A percentile compares a stretch with the other conserved stretches of the same genome.
phyloP scores from a whole-genome alignment of 30 jellyfish, hydroid and myxozoan species.

The Turritopsis dohrnii region DNA sequence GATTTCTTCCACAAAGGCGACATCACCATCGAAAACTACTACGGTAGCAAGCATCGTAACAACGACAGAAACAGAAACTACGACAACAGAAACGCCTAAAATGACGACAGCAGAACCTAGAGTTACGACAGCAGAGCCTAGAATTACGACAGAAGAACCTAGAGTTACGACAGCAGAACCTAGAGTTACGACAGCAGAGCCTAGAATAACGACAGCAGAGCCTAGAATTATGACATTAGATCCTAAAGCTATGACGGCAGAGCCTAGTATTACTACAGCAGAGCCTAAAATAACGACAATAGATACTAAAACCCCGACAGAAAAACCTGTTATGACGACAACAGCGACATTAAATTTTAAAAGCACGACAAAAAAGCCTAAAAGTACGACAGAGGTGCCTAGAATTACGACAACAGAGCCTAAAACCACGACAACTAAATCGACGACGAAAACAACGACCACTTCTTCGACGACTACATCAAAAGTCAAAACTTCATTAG shows the following conservation, averaged over 20 bases:
- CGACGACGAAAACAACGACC: neutral
- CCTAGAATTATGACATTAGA: neutral
- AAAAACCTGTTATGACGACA: too few relatives aligned
- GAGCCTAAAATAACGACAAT: neutral
- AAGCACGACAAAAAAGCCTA: neutral
- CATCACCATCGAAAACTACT: neutral
- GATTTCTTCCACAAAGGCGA: too few relatives aligned
- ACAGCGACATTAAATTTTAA: neutral
- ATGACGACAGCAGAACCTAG: neutral
- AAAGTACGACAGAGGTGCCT: neutral
- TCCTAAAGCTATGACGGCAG: neutral
- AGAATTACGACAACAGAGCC: neutral
- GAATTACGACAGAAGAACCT: neutral
- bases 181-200: neutral
- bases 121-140: neutral
- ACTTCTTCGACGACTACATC: neutral
- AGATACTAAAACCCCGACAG: neutral
- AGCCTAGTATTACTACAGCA: neutral
- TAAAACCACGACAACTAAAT: neutral
- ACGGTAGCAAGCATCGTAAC: neutral
- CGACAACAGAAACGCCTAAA: neutral
- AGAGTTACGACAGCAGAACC: neutral
- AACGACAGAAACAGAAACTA: neutral
- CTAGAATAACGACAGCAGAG: neutral
- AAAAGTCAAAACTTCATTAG: neutral